A percentile compares a stretch with the other conserved stretches of the same genome.
phyloP scores from a whole-genome alignment of 1,140 invertebrate genomes.

The Brachionus asplanchnoidis region DNA sequence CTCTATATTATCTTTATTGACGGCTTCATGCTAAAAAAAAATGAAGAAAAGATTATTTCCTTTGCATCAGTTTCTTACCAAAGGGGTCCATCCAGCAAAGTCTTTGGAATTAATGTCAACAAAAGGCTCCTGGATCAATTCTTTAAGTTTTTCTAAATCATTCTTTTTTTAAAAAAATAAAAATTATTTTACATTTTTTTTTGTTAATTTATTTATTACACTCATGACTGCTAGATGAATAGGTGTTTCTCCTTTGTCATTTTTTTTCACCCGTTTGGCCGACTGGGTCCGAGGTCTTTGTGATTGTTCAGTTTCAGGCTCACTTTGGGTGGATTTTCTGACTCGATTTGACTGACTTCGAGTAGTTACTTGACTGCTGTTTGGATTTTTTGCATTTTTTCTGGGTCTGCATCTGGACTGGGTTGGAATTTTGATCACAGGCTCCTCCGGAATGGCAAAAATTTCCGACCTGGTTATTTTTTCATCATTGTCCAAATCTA shows the following conservation, averaged over 20 bases:
- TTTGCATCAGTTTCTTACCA: not conserved
- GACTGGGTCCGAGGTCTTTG: slow-evolving; percentile 25
- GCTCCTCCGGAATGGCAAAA: not conserved
- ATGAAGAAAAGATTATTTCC: not conserved
- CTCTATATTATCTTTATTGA: slow-evolving; percentile 36
- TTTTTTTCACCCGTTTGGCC: slow-evolving; percentile 4
- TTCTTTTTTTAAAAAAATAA: not conserved
- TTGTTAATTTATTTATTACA: not conserved
- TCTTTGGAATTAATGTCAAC: slow-evolving; percentile 31
- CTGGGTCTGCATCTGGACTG: not conserved
- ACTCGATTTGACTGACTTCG: not conserved
- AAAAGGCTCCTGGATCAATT: not conserved
- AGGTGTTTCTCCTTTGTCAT: slow-evolving; percentile 37
- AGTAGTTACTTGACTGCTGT: not conserved
- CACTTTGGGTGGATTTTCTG: not conserved
- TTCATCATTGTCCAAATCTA: not conserved
- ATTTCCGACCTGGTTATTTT: not conserved
- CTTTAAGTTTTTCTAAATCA: slow-evolving; percentile 20
- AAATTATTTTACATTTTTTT: not conserved
- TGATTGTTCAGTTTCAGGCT: not conserved
- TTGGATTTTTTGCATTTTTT: not conserved
- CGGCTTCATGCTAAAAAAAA: slow-evolving; percentile 37
- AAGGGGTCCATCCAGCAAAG: slow-evolving; percentile 36
- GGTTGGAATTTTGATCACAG: not conserved
- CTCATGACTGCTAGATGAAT: slow-evolving; percentile 28